These are phyloP conservation scores for Gymnosoma rotundatum DNA, from an alignment of 2,888 invertebrate species.

Conservation along the genomic window DNA sequence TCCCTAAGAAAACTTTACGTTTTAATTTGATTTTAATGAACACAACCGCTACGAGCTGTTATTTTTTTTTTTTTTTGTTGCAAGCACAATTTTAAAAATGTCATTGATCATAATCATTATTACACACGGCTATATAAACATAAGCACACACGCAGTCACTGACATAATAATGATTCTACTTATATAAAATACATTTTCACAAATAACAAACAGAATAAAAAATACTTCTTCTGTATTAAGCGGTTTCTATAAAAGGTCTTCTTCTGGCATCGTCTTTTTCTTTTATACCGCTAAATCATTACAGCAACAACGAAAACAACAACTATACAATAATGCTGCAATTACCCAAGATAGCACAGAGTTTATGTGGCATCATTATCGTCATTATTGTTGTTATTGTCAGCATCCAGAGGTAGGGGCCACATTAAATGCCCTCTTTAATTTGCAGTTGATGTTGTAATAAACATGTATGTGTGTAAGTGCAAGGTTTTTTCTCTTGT, in stretches of 20 bases:
- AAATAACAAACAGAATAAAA: not conserved
- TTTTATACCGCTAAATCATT: constrained; percentile 35
- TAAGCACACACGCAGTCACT: not conserved
- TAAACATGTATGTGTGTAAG: not conserved
- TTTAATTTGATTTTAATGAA: not conserved
- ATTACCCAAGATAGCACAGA: constrained; percentile 26
- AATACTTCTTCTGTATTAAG: constrained; percentile 43
- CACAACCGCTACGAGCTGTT: too few relatives aligned
- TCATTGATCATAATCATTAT: constrained; percentile 57
- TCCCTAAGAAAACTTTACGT: not conserved
- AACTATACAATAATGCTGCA: constrained; percentile 26
- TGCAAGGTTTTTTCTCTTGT: not conserved
- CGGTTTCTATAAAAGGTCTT: constrained; percentile 57
- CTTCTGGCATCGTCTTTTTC: constrained; percentile 38
- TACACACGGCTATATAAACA: not conserved
- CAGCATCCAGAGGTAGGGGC: constrained; percentile 26
- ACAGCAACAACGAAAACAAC: constrained; percentile 16
- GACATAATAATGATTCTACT: not conserved
- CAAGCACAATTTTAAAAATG: constrained; percentile 43
- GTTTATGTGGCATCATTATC: constrained; percentile 33
- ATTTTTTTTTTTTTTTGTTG: too few relatives aligned
- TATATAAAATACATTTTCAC: not conserved
- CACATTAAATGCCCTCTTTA: constrained; percentile 48
- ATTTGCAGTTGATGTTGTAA: constrained; percentile 50
- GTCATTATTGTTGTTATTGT: constrained; percentile 10